Percentiles rank a stretch among this genome's conserved stretches.
phyloP scores from a whole-genome alignment of 2,888 invertebrate genomes.

The Diarsia mendica region DNA sequence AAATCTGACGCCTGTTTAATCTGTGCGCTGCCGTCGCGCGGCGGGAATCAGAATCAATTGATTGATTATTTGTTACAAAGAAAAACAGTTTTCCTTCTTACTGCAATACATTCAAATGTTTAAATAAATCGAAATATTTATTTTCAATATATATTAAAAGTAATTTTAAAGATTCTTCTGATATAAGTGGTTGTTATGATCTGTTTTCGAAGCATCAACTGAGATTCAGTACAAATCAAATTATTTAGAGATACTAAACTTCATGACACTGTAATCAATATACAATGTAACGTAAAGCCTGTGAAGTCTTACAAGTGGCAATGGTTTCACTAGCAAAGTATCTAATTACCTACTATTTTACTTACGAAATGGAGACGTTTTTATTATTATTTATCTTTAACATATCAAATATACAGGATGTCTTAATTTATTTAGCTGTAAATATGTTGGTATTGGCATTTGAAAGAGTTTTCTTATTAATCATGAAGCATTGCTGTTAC shows the following conservation, averaged over 20 bases:
- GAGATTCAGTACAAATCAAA: background rate
- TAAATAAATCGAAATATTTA: conserved; percentile 9
- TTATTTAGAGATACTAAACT: background rate
- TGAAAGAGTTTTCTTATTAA: background rate
- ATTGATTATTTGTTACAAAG: conserved; percentile 58
- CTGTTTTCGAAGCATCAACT: background rate
- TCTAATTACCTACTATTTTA: conserved; percentile 33
- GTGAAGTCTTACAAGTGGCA: conserved; percentile 49
- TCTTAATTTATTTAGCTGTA: background rate
- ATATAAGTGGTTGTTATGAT: conserved; percentile 13
- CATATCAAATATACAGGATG: background rate
- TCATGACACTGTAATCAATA: conserved; percentile 35
- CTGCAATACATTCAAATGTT: background rate
- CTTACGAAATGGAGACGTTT: background rate
- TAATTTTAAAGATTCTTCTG: background rate
- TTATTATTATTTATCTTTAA: background rate
- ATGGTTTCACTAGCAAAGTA: conserved; percentile 5
- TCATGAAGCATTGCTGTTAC: background rate
- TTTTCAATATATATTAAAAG: background rate
- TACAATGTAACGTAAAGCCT: conserved; percentile 35
- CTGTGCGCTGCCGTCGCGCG: conserved; percentile 64
- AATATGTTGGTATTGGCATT: background rate
- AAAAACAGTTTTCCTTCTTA: background rate
- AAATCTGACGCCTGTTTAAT: conserved; percentile 24
- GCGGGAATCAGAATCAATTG: conserved; percentile 56